Conservation (phyloP, 2,888 invertebrate genomes). For the Mythimna lalbum region DNA sequence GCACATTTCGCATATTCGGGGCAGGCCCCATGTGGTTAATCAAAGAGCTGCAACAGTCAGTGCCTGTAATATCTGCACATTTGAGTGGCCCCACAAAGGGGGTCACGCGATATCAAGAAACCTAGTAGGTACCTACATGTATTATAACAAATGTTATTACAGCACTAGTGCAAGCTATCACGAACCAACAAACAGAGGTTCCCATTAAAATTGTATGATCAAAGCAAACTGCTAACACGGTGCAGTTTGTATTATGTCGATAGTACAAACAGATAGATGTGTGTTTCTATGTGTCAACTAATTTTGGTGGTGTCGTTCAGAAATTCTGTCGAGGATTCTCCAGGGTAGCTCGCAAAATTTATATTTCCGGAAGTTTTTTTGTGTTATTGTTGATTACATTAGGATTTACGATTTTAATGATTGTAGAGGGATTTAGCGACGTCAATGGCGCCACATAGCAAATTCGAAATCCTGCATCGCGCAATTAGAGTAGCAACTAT, state of each 20-base stretch:
- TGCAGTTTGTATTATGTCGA: conserved; percentile 18
- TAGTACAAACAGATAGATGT: conserved; percentile 29
- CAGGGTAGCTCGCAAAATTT: too few species aligned
- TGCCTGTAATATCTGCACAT: conserved; percentile 36
- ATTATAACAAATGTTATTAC: conserved; percentile 37
- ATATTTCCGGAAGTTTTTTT: too few species aligned
- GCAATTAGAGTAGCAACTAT: too few species aligned
- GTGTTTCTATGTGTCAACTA: conserved; percentile 6
- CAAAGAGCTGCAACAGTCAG: not conserved
- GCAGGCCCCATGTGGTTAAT: conserved; percentile 35
- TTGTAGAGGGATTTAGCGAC: too few species aligned
- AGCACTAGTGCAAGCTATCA: conserved; percentile 11
- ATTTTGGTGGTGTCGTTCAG: not conserved
- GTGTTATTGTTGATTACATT: too few species aligned
- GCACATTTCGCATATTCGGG: conserved; percentile 3
- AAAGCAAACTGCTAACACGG: conserved; percentile 38
- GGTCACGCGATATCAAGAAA: conserved; percentile 24
- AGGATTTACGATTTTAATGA: too few species aligned
- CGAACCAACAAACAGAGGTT: conserved; percentile 11
- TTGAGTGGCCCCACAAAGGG: conserved; percentile 14
- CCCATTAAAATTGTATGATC: conserved; percentile 57
- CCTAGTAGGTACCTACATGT: conserved; percentile 6
- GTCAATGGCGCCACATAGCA: too few species aligned
- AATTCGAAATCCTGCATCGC: too few species aligned
- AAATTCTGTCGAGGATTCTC: not conserved